Percentiles rank a stretch among this genome's conserved stretches.
Conservation (phyloP, 2,113 vertebrate species). For the Macaca nemestrina region DNA sequence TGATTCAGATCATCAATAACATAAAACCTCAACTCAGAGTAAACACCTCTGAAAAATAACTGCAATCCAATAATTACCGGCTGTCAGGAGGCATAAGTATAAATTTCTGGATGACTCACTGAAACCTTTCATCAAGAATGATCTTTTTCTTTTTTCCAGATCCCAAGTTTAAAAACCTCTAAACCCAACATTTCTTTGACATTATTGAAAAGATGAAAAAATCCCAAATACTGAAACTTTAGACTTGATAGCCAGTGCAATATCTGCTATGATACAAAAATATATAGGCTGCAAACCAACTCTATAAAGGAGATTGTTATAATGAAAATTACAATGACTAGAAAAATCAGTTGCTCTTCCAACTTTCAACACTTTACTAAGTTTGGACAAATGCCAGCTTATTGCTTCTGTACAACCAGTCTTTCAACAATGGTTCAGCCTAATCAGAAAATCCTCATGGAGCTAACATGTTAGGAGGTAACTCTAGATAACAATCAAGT, state of each 20-base stretch:
- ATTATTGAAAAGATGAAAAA: neutral
- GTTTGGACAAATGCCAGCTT: conserved; percentile 5
- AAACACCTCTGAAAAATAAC: conserved; percentile 56
- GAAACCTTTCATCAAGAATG: conserved; percentile 33
- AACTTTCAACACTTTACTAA: conserved; percentile 28
- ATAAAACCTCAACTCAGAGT: conserved; percentile 1
- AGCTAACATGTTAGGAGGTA: neutral
- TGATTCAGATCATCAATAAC: neutral
- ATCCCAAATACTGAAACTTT: neutral
- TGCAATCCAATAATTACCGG: neutral
- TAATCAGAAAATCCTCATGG: neutral
- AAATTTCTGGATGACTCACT: conserved; percentile 24
- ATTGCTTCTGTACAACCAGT: conserved; percentile 5
- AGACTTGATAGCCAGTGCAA: neutral
- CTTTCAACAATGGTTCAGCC: neutral
- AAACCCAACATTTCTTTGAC: neutral
- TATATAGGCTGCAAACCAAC: neutral
- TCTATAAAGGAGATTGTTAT: neutral
- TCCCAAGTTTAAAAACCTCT: conserved; percentile 27
- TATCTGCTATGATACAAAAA: neutral
- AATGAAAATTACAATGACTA: neutral
- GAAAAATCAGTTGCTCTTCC: conserved; percentile 40
- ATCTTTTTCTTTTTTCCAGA: conserved; percentile 41
- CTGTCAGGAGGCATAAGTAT: conserved; percentile 27
- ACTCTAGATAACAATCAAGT: neutral